phyloP scores from a whole-genome alignment of 2,797 vertebrate genomes.

The Threskiornis aethiopicus region DNA sequence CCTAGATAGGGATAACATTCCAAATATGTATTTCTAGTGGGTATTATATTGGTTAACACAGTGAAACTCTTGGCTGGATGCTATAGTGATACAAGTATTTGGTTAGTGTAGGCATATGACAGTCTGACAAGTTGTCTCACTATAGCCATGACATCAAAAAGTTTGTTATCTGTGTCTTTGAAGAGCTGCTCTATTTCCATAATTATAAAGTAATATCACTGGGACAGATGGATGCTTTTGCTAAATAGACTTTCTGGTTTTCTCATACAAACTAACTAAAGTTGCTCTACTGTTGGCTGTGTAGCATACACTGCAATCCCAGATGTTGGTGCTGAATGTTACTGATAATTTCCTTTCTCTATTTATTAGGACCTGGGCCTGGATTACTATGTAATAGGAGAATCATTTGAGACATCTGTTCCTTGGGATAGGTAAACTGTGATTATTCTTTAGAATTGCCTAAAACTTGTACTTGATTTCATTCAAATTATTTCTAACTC shows the following conservation, averaged over 20 bases:
- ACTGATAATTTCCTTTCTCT: slow-evolving; percentile 31
- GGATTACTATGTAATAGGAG: slow-evolving; percentile 94
- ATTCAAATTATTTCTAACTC: background rate
- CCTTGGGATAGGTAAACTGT: slow-evolving; percentile 96
- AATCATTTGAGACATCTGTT: slow-evolving; percentile 98
- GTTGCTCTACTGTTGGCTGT: background rate
- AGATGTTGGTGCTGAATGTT: background rate
- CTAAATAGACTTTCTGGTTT: background rate
- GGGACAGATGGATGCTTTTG: background rate
- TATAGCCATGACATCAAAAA: background rate
- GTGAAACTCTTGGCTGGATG: background rate
- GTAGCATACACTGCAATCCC: background rate
- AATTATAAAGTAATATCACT: background rate
- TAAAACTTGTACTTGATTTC: background rate
- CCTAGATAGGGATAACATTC: background rate
- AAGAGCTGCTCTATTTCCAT: background rate
- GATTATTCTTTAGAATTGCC: background rate
- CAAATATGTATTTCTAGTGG: background rate
- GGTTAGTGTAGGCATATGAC: background rate
- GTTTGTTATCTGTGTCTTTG: background rate
- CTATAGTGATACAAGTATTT: background rate
- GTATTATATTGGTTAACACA: background rate
- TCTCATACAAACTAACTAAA: background rate
- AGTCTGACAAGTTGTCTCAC: background rate
- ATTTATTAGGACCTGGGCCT: slow-evolving; percentile 90